phyloP scores from a whole-genome alignment of 2,113 vertebrate species.

The Abramis brama region DNA sequence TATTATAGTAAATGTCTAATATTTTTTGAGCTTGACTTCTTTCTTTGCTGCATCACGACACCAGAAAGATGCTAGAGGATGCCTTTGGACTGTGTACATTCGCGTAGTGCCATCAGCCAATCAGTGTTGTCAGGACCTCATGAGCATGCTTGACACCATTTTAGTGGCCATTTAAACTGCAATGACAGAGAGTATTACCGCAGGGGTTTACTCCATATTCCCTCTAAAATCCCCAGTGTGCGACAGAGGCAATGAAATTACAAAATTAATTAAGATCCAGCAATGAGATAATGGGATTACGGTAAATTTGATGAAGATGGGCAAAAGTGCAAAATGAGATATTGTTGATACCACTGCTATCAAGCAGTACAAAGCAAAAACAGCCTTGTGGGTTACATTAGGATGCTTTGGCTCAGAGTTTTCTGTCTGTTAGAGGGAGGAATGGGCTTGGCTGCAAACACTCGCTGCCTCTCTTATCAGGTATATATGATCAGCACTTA shows the following conservation, averaged over 20 bases:
- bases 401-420: conserved; percentile 12
- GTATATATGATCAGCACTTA: conserved; percentile 61
- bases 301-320: conserved; percentile 62
- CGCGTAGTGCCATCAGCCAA: background rate
- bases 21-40: background rate
- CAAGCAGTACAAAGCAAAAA: conserved; percentile 1
- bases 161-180: conserved; percentile 24
- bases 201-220: conserved; percentile 33
- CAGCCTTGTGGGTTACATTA: conserved; percentile 16
- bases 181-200: background rate
- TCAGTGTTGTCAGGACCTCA: background rate
- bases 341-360: conserved; percentile 50
- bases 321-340: conserved; percentile 60
- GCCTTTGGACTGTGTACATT: background rate
- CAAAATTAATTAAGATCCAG: conserved; percentile 75
- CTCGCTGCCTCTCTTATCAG: conserved; percentile 39
- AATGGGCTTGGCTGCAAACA: conserved; percentile 9
- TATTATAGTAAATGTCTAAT: no score
- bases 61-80: background rate
- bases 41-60: background rate
- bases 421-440: conserved; percentile 7
- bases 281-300: conserved; percentile 70
- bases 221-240: conserved; percentile 12
- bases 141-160: background rate
- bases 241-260: conserved; percentile 70